Evolutionary conservation across 2,888 invertebrate species (phyloP), one percentile per base, ranked within the genome.

Genomic region (Scaptomyza caliginosa): DNA sequence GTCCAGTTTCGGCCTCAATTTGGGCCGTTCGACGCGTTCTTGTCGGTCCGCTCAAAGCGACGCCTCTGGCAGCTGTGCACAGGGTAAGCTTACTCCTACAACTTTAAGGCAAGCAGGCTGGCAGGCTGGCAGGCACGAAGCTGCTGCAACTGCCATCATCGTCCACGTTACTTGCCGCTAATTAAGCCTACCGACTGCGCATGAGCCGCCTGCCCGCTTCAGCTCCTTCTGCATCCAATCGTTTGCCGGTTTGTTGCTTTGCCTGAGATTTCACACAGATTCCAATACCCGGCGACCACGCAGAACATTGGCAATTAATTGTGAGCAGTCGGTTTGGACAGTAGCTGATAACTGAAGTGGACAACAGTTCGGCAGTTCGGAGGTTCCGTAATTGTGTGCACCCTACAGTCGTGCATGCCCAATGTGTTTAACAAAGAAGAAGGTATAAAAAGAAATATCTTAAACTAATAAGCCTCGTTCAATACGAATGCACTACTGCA

Each of bases 101-200:
- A 78, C 81, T 68, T 66, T n/a, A n/a, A n/a, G n/a, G n/a, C n/a
- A n/a, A n/a, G n/a, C n/a, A n/a, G n/a, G n/a, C n/a, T n/a, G n/a
- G n/a, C n/a, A n/a, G n/a, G 56, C 56, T 39, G 46, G 46, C 42
- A 21, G 46, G 49, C 71, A 71, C 72, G 72, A 64, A 62, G 54
- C 59, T 45, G 30, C 50, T 21, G 54, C 40, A 54, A 51, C 69
- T 24, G 57, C 50, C n/a, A n/a, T n/a, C n/a, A 28, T 10, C 65
- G 42, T 60, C 69, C 74, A 74, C 86, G 87, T 86, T 86, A 88
- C 82, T 88, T 77, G 86, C 88, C 80, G 88, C 88, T 89, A 89
- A 89, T 89, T 89, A 89, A 89, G 89, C 85, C 72, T 79, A 79
- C 82, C 80, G 71, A 74, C 67, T 75, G 73, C 68, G 82, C 82